Base-by-base conservation (phyloP, 2,888 invertebrate genomes). In the Macaria liturata region DNA sequence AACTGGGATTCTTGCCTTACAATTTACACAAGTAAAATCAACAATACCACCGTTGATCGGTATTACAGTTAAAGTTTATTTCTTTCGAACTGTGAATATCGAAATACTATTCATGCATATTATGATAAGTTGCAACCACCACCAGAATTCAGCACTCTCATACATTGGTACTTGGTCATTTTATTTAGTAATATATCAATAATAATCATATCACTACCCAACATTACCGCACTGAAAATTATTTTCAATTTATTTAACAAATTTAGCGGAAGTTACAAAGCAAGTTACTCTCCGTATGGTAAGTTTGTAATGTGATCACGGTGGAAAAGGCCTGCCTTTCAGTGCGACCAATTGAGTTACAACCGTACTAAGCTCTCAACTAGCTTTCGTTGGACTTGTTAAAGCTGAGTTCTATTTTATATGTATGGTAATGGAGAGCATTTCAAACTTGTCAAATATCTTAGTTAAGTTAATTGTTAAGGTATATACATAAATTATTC, bases 161-260 rank as follows among this genome's bases (percentile, higher is more conserved):
- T 20, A 20, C 20, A 20, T 20, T 1, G 20, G 20, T 20, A 20
- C 20, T 20, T 20, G 1, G 20, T 20, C 20, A 20, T 20, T 20
- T 20, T 1, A 20, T 20, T 20, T 20, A 20, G 20, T 20, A 20
- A 2, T 20, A 20, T 20, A 20, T n/a, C n/a, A n/a, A n/a, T n/a
- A n/a, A n/a, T n/a, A n/a, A n/a, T n/a, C n/a, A n/a, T 2, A 20
- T 20, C 6, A 34, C 8, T 32, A 34, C 8, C 37, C 34, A 51
- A 32, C 51, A 43, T n/a, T 3, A 8, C 34, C 5, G 42, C 30
- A 30, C 49, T 49, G 20, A 52, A 37, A 67, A 66, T 66, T 51
- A 67, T 69, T 66, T 67, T 62, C 64, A 68, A 67, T 67, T 65
- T 63, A 65, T 65, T 61, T 61, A 37, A 34, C 54, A 61, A 43